Evolutionary conservation across 2,113 vertebrate species (phyloP).

Genomic region (Balaeniceps rex): DNA sequence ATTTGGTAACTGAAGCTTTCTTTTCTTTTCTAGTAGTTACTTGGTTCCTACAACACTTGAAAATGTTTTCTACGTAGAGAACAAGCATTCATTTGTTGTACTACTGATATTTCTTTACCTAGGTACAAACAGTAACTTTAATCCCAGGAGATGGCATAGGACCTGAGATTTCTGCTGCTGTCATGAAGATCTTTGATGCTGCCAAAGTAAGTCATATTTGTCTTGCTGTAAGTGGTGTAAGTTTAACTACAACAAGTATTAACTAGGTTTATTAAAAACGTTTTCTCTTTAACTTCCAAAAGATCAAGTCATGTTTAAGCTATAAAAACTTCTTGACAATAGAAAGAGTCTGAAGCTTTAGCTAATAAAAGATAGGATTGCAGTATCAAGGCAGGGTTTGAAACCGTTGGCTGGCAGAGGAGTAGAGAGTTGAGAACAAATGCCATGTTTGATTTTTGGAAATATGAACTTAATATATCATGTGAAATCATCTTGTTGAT

Average conservation of each 20-base stretch:
- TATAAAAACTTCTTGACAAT: not conserved
- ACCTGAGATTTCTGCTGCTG: slow-evolving; percentile 90
- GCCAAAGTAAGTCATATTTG: slow-evolving; percentile 78
- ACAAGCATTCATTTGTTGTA: not conserved
- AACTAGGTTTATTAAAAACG: not conserved
- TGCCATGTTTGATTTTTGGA: not conserved
- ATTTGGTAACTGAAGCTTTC: not conserved
- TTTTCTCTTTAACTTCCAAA: not conserved
- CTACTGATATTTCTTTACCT: slow-evolving; percentile 5
- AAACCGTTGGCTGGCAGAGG: not conserved
- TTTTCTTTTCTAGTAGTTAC: not conserved
- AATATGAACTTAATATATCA: not conserved
- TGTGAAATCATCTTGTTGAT: not conserved
- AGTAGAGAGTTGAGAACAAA: not conserved
- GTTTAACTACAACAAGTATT: not conserved
- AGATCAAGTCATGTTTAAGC: not conserved
- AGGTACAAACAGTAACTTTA: slow-evolving; percentile 92
- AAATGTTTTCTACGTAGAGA: not conserved
- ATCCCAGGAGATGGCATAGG: slow-evolving; percentile 98
- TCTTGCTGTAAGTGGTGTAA: not conserved
- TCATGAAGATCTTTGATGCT: slow-evolving; percentile 94
- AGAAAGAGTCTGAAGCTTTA: not conserved
- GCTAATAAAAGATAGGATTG: not conserved
- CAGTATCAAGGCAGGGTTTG: not conserved
- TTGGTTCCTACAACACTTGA: not conserved